A percentile compares a stretch with the other conserved stretches of the same genome.
These are phyloP conservation scores for Leuctra nigra DNA, from an alignment of 2,888 invertebrate species.

Conservation along the genomic window DNA sequence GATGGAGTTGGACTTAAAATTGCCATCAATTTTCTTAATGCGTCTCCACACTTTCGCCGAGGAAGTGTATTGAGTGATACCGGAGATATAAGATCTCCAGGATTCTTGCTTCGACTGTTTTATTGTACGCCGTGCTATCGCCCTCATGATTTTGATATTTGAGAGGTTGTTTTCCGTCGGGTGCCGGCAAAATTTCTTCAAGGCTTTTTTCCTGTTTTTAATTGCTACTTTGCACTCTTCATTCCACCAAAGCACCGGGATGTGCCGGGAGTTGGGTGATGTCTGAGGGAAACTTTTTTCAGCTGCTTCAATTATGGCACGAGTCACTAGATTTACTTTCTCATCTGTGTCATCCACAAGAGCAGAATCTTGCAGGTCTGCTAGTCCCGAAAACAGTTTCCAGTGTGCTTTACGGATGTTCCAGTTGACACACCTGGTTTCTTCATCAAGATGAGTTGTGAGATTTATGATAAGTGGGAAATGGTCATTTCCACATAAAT, in stretches of 20 bases:
- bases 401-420: not conserved
- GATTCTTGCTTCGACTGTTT: not conserved
- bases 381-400: not conserved
- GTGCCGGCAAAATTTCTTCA: not conserved
- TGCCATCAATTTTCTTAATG: conserved; percentile 10
- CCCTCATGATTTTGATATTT: not conserved
- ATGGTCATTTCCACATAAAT: conserved; percentile 5
- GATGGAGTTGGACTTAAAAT: not conserved
- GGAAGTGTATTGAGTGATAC: not conserved
- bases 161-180: not conserved
- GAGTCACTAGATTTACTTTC: not conserved
- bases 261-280: not conserved
- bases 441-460: not conserved
- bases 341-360: not conserved
- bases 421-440: not conserved
- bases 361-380: not conserved
- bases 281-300: conserved; percentile 1
- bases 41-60: not conserved
- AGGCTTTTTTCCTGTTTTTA: not conserved
- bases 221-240: not conserved
- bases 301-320: not conserved
- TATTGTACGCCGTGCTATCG: conserved; percentile 2
- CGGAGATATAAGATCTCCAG: conserved; percentile 2
- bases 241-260: conserved; percentile 11
- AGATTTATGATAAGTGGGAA: not conserved